phyloP scores from a whole-genome alignment of 2,113 vertebrate species.

The Heteronetta atricapilla region DNA sequence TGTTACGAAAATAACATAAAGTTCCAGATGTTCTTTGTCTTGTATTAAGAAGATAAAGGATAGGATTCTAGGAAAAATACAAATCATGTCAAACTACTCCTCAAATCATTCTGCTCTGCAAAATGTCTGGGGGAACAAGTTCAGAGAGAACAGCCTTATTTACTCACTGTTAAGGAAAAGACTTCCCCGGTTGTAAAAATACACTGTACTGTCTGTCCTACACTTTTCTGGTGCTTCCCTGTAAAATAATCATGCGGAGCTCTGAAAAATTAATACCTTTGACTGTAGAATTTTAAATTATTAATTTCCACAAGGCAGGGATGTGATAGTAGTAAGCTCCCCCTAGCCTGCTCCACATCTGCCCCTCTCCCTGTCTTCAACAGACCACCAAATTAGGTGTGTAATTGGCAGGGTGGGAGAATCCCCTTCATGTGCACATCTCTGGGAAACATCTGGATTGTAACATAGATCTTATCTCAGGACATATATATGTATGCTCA shows the following conservation, averaged over 20 bases:
- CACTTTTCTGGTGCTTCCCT: background rate
- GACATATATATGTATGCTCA: background rate
- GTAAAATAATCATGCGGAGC: background rate
- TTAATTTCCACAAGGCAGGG: background rate
- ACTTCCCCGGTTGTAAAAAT: background rate
- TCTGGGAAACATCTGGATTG: background rate
- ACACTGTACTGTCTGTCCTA: background rate
- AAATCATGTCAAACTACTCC: background rate
- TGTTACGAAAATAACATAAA: constrained; percentile 3
- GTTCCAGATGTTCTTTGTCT: constrained; percentile 16
- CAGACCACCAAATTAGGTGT: background rate
- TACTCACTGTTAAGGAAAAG: background rate
- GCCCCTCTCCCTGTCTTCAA: background rate
- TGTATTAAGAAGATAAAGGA: constrained; percentile 6
- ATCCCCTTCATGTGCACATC: background rate
- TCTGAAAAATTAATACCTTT: background rate
- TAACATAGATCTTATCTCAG: background rate
- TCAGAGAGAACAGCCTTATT: background rate
- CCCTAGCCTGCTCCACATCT: background rate
- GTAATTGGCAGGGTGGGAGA: background rate
- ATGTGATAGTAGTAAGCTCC: background rate
- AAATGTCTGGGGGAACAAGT: constrained; percentile 2
- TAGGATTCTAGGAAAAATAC: background rate
- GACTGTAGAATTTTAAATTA: background rate
- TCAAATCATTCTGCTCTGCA: constrained; percentile 2